Evolutionary conservation across 1,140 invertebrate genomes (phyloP).

Genomic region (Nomia melanderi): DNA sequence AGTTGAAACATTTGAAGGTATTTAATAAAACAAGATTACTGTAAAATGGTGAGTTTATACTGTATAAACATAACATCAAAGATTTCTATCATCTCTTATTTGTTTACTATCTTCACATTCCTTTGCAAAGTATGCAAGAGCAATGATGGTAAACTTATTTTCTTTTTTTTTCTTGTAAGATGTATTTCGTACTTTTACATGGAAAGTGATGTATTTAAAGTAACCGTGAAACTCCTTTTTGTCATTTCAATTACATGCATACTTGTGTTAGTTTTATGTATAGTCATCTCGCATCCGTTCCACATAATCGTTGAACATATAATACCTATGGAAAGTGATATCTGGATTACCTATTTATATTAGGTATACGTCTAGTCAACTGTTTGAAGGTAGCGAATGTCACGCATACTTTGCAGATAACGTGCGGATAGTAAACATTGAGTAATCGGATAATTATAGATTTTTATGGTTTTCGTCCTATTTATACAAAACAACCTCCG

Average conservation of each 20-base stretch:
- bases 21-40: constrained; percentile 23
- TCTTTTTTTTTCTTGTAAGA: constrained; percentile 10
- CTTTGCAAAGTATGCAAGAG: constrained; percentile 43
- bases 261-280: neutral
- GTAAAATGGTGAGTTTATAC: constrained; percentile 42
- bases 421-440: constrained; percentile 54
- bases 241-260: too few species aligned
- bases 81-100: constrained; percentile 41
- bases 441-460: constrained; percentile 18
- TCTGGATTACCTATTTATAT: constrained; percentile 37
- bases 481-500: constrained; percentile 21
- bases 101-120: constrained; percentile 54
- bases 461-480: constrained; percentile 38
- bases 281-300: constrained; percentile 12
- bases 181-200: constrained; percentile 20
- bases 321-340: constrained; percentile 2
- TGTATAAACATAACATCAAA: constrained; percentile 35
- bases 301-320: neutral
- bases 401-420: constrained; percentile 55
- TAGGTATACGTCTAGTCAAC: constrained; percentile 52
- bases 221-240: too few species aligned
- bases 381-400: constrained; percentile 3
- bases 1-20: constrained; percentile 15
- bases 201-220: neutral
- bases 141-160: neutral